A percentile compares a stretch with the other conserved stretches of the same genome.
Conservation (phyloP, 2,797 vertebrate species). For the Novumbra hubbsi region DNA sequence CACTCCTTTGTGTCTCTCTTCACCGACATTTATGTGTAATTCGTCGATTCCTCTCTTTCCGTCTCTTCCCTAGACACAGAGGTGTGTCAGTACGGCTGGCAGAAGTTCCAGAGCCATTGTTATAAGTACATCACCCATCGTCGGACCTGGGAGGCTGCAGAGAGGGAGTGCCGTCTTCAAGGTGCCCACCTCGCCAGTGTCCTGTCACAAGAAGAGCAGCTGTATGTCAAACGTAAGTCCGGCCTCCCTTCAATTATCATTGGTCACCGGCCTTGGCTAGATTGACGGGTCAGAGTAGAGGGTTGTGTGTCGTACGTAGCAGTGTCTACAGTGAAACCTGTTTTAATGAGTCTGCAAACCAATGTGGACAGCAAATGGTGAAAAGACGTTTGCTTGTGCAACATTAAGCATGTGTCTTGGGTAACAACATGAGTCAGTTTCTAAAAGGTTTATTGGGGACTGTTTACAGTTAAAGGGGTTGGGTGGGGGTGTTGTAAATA, state of each 20-base stretch:
- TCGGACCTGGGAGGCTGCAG: conserved; percentile 90
- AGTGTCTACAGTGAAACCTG: not conserved
- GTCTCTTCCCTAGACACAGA: conserved; percentile 77
- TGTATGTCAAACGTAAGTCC: conserved; percentile 88
- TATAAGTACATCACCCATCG: conserved; percentile 92
- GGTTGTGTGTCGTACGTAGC: not conserved
- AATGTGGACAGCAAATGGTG: not conserved
- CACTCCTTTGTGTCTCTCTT: not conserved
- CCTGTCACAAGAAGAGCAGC: conserved; percentile 88
- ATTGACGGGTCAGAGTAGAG: not conserved
- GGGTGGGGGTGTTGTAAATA: not conserved
- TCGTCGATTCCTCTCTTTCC: not conserved
- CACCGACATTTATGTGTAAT: not conserved
- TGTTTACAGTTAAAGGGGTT: not conserved
- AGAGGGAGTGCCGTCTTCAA: conserved; percentile 91
- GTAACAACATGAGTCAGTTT: not conserved
- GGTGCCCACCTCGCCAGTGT: conserved; percentile 90
- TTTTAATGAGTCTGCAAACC: not conserved
- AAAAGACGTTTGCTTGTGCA: not conserved
- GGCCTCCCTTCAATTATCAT: not conserved
- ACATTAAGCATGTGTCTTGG: not conserved
- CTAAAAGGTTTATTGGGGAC: not conserved
- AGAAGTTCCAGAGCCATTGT: conserved; percentile 96
- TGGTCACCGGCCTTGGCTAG: not conserved
- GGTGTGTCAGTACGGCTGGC: conserved; percentile 89